A percentile compares a stretch with the other conserved stretches of the same genome.
Conservation (phyloP, 1,140 invertebrate genomes). For the Micrasema minimum region DNA sequence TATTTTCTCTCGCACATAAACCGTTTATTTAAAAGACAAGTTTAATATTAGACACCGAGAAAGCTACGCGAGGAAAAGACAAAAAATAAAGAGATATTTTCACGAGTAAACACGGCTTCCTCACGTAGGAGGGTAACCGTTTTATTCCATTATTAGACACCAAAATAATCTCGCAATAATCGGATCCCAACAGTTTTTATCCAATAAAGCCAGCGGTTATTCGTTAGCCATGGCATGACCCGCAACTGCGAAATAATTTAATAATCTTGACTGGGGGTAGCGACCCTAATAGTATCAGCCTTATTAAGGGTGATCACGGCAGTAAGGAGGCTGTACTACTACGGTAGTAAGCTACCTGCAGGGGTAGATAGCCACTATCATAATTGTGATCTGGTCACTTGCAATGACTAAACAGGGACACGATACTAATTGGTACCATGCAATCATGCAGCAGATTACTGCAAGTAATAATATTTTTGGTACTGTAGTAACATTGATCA, state of each 20-base stretch:
- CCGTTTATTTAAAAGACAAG: no score
- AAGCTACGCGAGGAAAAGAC: no score
- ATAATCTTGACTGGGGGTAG: conserved; percentile 1
- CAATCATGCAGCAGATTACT: no score
- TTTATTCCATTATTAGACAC: conserved; percentile 27
- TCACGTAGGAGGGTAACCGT: not conserved
- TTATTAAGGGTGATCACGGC: conserved; percentile 52
- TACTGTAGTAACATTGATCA: no score
- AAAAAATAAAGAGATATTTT: no score
- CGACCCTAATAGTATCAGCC: conserved; percentile 35
- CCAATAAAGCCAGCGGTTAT: conserved; percentile 17
- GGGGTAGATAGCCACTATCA: conserved; percentile 41
- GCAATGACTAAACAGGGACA: no score
- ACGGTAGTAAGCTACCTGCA: conserved; percentile 17
- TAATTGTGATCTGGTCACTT: conserved; percentile 46
- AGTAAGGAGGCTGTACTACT: conserved; percentile 16
- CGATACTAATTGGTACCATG: no score
- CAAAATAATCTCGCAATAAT: conserved; percentile 27
- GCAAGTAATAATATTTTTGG: no score
- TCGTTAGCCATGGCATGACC: conserved; percentile 27
- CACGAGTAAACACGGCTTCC: not conserved
- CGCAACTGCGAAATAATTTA: conserved; percentile 27
- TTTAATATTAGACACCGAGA: no score
- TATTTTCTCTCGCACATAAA: no score
- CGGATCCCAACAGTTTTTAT: conserved; percentile 33